Evolutionary conservation across 2,113 vertebrate species (phyloP), one percentile per base, ranked within the genome.

Genomic region (Gobio gobio): DNA sequence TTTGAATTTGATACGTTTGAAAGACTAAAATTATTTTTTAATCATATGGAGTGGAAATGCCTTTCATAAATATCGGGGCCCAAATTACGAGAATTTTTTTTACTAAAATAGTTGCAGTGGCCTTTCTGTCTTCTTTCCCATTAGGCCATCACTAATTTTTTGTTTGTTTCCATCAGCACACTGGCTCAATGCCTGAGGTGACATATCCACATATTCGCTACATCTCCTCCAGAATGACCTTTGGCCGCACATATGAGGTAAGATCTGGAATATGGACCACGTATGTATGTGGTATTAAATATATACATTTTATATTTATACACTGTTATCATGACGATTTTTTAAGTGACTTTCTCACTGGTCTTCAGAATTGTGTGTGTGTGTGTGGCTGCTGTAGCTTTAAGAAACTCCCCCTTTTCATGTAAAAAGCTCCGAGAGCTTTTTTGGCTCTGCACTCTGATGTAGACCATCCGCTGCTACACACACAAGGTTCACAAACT

Each of bases 181-280:
- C 94, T 89, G 93, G 94, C 90, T 76, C 74, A 76, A 94, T 95
- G 92, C 94, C 95, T 85, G 95, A 95, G 90, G 93, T 95, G 89
- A 95, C 95, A 92, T 99, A 99, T 93, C 98, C 98, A 91, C 98
- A 99, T 92, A 99, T 99, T 93, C 97, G 98, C 91, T 99, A 99
- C 94, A 99, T 99, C 95, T 99, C 98, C 93, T 99, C 98, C 88
- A 96, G 98, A 94, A 95, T 99, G 96, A 97, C 98, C 93, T 94
- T 95, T 89, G 94, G 94, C 91, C 93, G 94, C 94, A 99, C 97
- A 90, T 99, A 99, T 90, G 98, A 99, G 97, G 98, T 99, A 59
- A 76, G 58, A 75, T 18, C 73, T 75, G 13, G 24, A 76, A 20
- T 26, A 9, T 54, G n/a, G 24, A 54, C 16, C 24, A 5, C 2